Percentiles rank a stretch among this genome's conserved stretches.
Evolutionary conservation across 1,140 invertebrate species (phyloP).

Genomic region (Musca vetustissima): DNA sequence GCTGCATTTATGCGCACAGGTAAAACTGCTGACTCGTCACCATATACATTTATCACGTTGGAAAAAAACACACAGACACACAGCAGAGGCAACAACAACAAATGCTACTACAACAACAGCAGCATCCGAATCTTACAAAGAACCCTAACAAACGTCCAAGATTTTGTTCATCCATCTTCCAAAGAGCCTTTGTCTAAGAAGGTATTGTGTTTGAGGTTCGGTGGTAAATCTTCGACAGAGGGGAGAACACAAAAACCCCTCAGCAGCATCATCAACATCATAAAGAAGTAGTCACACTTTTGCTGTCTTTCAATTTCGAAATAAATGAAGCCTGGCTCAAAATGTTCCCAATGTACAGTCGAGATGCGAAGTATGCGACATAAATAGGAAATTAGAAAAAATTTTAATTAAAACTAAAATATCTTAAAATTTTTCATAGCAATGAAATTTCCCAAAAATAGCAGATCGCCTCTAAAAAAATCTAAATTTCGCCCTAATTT

Average conservation of each 20-base stretch:
- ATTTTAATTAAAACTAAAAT: no score
- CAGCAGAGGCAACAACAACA: not conserved
- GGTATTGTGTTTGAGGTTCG: no score
- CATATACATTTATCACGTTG: not conserved
- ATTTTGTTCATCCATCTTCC: not conserved
- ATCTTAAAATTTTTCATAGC: no score
- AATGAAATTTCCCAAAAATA: no score
- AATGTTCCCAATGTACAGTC: no score
- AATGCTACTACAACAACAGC: no score
- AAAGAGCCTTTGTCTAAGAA: not conserved
- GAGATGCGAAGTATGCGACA: no score
- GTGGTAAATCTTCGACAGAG: no score
- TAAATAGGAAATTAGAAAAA: no score
- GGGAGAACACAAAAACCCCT: not conserved
- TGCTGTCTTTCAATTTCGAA: not conserved
- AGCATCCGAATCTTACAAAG: not conserved
- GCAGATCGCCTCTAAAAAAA: no score
- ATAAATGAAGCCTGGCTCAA: not conserved
- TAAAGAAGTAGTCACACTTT: constrained; percentile 20
- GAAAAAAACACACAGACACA: no score
- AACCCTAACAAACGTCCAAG: not conserved
- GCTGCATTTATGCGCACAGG: constrained; percentile 3
- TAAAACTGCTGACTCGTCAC: not conserved
- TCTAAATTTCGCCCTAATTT: no score
- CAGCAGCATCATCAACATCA: not conserved